Evolutionary conservation across 1,140 invertebrate species (phyloP), one percentile per base, ranked within the genome.

Genomic region (Drosophila setifemur): DNA sequence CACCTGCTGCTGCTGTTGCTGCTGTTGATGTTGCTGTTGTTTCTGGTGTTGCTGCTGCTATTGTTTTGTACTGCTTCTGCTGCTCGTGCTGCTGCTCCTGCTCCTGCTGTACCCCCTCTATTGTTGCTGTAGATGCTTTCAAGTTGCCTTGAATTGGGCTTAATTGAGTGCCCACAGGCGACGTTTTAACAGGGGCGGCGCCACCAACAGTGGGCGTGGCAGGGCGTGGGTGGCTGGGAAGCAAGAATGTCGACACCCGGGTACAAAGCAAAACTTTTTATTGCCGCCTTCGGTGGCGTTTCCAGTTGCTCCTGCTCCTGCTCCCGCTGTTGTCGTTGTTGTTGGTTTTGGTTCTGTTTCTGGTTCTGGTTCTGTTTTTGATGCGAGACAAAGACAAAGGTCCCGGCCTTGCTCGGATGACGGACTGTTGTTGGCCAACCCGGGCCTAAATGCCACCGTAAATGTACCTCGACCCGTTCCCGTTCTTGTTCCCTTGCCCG

Each of bases 161-260:
- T 82, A 82, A 82, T 82, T 82, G 77, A 82, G 78, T 82, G 77
- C 50, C 77, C 77, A 73, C 63, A 77, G 73, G 77, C 76, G 74
- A 28, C 69, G 57, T 58, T 52, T 63, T 23, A 37, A 5, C n/a
- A n/a, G n/a, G n/a, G n/a, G n/a, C n/a, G n/a, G n/a, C n/a, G n/a
- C n/a, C n/a, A n/a, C n/a, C n/a, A n/a, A n/a, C 14, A 26, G 14
- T 21, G 60, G 61, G 61, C 43, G 53, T 23, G 61, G 47, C 21
- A 18, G 23, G 12, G 31, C 23, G n/a, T 5, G 16, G 40, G 11
- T 14, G 18, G 44, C 21, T 16, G 12, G 25, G 12, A 29, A 33
- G 28, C 52, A 44, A 33, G 28, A 55, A 54, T 61, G 58, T 61
- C 54, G 58, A 63, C 58, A 63, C 58, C 54, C 58, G 31, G 39